Conservation (phyloP, 2,797 vertebrate genomes). For the Rhinogobio ventralis region DNA sequence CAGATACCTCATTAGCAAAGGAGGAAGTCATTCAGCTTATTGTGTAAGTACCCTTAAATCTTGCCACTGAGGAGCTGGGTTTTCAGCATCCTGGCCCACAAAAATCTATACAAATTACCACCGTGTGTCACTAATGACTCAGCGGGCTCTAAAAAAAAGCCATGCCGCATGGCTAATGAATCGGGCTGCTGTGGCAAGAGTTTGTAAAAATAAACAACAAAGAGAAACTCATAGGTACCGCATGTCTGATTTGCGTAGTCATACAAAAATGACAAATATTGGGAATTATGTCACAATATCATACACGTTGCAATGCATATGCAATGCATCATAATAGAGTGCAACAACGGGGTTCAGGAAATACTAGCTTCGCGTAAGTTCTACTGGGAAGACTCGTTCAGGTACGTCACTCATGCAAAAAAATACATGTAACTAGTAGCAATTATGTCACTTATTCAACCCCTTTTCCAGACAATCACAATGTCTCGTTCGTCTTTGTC, state of each 20-base stretch:
- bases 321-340: not conserved
- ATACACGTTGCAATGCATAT: not conserved
- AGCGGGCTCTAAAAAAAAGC: constrained; percentile 46
- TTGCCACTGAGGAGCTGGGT: constrained; percentile 58
- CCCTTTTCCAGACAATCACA: too few relatives aligned
- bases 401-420: not conserved
- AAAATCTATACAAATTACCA: constrained; percentile 58
- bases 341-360: not conserved
- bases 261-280: not conserved
- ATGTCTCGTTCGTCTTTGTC: too few relatives aligned
- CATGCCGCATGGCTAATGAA: constrained; percentile 44
- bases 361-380: not conserved
- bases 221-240: not conserved
- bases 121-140: constrained; percentile 34
- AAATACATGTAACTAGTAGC: not conserved
- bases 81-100: constrained; percentile 33
- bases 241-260: constrained; percentile 7
- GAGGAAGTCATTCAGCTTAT: constrained; percentile 66
- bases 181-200: not conserved
- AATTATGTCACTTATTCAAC: not conserved
- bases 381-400: too few relatives aligned
- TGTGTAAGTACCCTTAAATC: constrained; percentile 66
- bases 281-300: not conserved
- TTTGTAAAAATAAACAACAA: not conserved
- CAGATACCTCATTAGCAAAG: constrained; percentile 73